Percentiles rank a stretch among this genome's conserved stretches.
Conservation (phyloP, 2,888 invertebrate genomes). For the Prosapia bicincta region DNA sequence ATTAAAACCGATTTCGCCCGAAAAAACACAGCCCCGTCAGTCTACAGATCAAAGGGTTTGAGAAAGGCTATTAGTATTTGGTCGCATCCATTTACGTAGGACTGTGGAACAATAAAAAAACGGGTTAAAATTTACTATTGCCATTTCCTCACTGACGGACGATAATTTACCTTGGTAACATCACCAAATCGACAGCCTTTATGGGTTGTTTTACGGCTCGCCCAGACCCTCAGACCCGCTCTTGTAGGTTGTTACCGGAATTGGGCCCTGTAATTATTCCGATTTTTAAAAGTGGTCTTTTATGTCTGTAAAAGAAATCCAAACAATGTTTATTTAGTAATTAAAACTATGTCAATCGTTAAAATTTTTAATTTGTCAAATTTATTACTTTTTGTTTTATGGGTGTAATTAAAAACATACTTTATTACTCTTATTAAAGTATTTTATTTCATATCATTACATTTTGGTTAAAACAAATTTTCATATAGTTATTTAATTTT, state of each 20-base stretch:
- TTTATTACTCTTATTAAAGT: too few species aligned
- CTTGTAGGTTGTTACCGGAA: not conserved
- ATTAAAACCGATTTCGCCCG: not conserved
- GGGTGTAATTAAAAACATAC: too few species aligned
- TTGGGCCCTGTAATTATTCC: not conserved
- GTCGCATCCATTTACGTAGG: too few species aligned
- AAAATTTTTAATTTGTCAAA: too few species aligned
- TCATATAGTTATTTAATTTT: too few species aligned
- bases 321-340: not conserved
- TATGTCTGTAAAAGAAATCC: not conserved
- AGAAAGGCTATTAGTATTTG: not conserved
- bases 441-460: too few species aligned
- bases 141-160: not conserved
- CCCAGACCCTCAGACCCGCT: too few species aligned
- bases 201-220: not conserved
- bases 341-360: too few species aligned
- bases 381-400: too few species aligned
- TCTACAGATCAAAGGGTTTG: not conserved
- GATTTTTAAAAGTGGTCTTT: not conserved
- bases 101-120: not conserved
- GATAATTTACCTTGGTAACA: not conserved
- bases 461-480: too few species aligned
- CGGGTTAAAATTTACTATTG: not conserved
- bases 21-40: not conserved
- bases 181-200: not conserved